A percentile compares a stretch with the other conserved stretches of the same genome.
These are phyloP conservation scores for Oncorhynchus keta DNA, from an alignment of 2,113 vertebrate genomes.

Conservation along the genomic window DNA sequence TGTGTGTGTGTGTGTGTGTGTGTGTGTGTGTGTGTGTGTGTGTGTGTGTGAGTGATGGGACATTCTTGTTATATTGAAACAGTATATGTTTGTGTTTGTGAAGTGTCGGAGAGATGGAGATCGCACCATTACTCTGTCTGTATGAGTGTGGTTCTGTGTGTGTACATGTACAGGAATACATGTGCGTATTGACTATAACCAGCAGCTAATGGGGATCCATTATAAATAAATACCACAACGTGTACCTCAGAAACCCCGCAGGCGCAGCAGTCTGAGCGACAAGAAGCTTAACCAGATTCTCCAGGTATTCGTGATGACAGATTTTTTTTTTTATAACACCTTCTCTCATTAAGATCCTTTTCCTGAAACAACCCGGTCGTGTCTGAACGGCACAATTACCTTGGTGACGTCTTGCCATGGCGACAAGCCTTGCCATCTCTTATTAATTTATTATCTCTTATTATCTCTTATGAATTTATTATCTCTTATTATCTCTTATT, in stretches of 20 bases:
- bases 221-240: no score
- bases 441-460: constrained; percentile 32
- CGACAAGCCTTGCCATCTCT: constrained; percentile 44
- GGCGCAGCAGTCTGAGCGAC: neutral
- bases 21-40: neutral
- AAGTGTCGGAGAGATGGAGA: neutral
- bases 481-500: neutral
- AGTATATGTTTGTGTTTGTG: neutral
- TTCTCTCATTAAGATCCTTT: neutral
- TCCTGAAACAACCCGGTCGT: neutral
- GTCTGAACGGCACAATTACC: constrained; percentile 50
- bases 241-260: neutral
- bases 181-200: neutral
- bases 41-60: no score
- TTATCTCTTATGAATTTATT: no score
- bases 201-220: no score
- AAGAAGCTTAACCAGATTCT: constrained; percentile 7
- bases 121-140: neutral
- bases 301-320: neutral
- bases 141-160: no score
- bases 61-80: neutral
- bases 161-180: no score
- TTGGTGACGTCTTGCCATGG: constrained; percentile 35
- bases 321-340: constrained; percentile 15
- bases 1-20: neutral